These are phyloP conservation scores for Caenorhabditis zanzibari DNA, from an alignment of 2,888 invertebrate genomes.

Conservation along the genomic window DNA sequence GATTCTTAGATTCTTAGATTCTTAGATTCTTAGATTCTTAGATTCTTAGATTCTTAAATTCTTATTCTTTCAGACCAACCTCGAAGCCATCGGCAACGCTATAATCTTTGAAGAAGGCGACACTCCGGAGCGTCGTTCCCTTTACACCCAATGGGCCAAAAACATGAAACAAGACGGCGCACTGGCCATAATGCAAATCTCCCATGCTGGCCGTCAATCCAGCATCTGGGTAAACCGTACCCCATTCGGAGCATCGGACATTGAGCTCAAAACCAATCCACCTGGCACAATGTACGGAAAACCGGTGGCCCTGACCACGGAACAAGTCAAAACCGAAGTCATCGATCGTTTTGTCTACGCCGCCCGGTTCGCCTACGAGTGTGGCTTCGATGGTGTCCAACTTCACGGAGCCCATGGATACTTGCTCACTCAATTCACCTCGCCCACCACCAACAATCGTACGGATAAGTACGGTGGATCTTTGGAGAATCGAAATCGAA, in stretches of 20 bases:
- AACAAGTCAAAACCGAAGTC: constrained; percentile 66
- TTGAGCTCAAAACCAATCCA: constrained; percentile 57
- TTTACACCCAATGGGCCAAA: constrained; percentile 43
- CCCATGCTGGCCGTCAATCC: constrained; percentile 74
- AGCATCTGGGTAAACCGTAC: constrained; percentile 65
- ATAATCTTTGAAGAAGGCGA: constrained; percentile 47
- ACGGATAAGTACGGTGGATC: too few relatives aligned
- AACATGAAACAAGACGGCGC: constrained; percentile 68
- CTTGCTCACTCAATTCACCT: too few relatives aligned
- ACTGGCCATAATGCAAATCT: constrained; percentile 67
- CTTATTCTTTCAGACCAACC: constrained; percentile 38
- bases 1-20: too few relatives aligned
- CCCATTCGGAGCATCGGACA: constrained; percentile 75
- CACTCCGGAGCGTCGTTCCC: constrained; percentile 16
- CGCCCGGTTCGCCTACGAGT: too few relatives aligned
- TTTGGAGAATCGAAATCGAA: too few relatives aligned
- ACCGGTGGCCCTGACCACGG: constrained; percentile 71
- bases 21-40: too few relatives aligned
- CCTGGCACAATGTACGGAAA: constrained; percentile 66
- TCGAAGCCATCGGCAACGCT: constrained; percentile 45
- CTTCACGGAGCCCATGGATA: too few relatives aligned
- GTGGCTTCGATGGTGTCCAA: too few relatives aligned
- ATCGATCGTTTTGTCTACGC: too few relatives aligned
- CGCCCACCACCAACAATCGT: too few relatives aligned
- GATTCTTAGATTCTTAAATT: too few relatives aligned